Evolutionary conservation across 2,888 invertebrate genomes (phyloP).

Genomic region (Gnatocerus cornutus): DNA sequence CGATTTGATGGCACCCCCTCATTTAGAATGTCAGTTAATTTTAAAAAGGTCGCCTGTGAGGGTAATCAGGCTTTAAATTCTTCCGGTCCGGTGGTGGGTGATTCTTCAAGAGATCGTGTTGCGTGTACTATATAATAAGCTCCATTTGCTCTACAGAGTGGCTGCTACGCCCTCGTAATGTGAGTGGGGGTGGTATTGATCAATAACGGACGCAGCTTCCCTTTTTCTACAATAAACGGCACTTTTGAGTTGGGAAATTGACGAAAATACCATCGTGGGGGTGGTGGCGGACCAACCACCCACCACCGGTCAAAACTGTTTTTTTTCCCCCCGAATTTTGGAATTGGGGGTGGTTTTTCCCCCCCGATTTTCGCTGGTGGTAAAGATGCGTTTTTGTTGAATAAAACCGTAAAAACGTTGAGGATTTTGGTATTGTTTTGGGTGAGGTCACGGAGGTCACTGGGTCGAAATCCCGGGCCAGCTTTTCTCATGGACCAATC

Average conservation of each 20-base stretch:
- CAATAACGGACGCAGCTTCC: conserved; percentile 52
- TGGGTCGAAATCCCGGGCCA: conserved; percentile 71
- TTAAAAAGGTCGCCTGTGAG: conserved; percentile 29
- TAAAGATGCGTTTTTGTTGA: neutral
- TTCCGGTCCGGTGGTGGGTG: conserved; percentile 34
- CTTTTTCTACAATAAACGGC: conserved; percentile 35
- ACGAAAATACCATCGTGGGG: neutral
- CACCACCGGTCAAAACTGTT: too few relatives aligned
- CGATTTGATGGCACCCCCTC: neutral
- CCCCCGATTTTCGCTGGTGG: too few relatives aligned
- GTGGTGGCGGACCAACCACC: too few relatives aligned
- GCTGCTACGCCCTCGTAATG: conserved; percentile 54
- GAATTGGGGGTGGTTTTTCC: too few relatives aligned
- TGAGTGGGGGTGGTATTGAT: conserved; percentile 52
- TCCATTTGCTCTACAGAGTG: conserved; percentile 46
- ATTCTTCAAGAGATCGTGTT: conserved; percentile 45
- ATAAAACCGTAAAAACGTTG: conserved; percentile 18
- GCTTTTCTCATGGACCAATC: conserved; percentile 65
- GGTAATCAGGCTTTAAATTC: conserved; percentile 34
- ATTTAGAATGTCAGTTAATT: conserved; percentile 20
- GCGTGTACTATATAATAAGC: conserved; percentile 50
- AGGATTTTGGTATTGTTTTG: conserved; percentile 51
- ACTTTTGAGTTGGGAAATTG: neutral
- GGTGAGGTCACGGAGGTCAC: conserved; percentile 70
- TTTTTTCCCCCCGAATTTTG: too few relatives aligned